Evolutionary conservation across 2,113 vertebrate species (phyloP).

Genomic region (Dinomys branickii): DNA sequence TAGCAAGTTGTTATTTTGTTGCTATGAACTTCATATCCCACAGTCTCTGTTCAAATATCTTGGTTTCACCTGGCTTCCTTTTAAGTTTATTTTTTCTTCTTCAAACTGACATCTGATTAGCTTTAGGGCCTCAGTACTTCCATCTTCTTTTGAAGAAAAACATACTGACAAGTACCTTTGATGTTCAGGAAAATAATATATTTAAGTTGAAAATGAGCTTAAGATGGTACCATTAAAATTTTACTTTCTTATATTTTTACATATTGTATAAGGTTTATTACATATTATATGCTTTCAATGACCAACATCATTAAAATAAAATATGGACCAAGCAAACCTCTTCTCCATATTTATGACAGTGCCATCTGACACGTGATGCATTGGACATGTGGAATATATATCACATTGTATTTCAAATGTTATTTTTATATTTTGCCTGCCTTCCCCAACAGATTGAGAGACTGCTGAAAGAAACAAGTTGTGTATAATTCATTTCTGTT

Average conservation of each 20-base stretch:
- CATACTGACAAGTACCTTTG: background rate
- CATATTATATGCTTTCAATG: background rate
- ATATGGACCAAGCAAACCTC: background rate
- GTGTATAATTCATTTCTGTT: constrained; percentile 40
- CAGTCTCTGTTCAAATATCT: background rate
- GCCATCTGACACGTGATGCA: background rate
- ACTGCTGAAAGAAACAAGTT: constrained; percentile 48
- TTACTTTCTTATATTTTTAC: background rate
- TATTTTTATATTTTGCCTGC: constrained; percentile 50
- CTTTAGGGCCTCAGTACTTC: background rate
- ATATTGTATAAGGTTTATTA: background rate
- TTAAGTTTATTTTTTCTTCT: background rate
- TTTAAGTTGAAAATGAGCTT: background rate
- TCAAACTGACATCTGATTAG: background rate
- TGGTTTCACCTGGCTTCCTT: background rate
- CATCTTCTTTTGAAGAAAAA: background rate
- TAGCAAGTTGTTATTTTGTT: background rate
- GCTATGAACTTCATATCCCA: background rate
- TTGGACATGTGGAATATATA: background rate
- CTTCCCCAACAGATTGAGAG: constrained; percentile 36
- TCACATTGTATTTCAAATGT: background rate
- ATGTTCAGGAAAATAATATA: background rate
- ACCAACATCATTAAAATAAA: constrained; percentile 17
- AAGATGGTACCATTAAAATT: background rate
- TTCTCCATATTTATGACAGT: background rate